Conservation (phyloP, 2,797 vertebrate genomes). For the Masticophis lateralis region DNA sequence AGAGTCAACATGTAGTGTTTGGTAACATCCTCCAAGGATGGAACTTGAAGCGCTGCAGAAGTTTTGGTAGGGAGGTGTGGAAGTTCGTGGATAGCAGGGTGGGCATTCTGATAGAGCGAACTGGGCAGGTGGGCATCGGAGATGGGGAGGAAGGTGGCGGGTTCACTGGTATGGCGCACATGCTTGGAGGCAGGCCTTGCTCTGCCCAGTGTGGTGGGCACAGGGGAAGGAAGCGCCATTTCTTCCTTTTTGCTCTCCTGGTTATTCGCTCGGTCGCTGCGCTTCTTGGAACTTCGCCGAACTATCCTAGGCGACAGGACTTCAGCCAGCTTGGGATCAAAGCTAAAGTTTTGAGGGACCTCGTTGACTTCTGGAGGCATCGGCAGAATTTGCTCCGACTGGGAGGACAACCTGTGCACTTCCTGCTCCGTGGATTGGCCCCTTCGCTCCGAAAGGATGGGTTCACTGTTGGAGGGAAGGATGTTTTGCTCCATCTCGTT, state of each 20-base stretch:
- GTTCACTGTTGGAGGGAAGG: conserved; percentile 91
- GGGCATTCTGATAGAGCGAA: conserved; percentile 50
- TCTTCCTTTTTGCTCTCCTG: conserved; percentile 71
- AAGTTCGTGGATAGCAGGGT: conserved; percentile 53
- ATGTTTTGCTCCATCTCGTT: conserved; percentile 84
- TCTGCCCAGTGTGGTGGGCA: background rate
- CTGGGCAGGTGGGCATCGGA: conserved; percentile 70
- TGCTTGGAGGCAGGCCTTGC: conserved; percentile 75
- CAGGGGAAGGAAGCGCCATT: rapidly evolving
- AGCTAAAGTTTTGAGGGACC: conserved; percentile 70
- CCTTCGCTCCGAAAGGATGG: conserved; percentile 85
- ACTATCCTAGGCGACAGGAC: conserved; percentile 79
- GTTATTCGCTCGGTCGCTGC: conserved; percentile 76
- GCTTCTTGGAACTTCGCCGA: conserved; percentile 85
- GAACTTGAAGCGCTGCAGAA: conserved; percentile 69
- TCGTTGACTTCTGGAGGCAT: conserved; percentile 52
- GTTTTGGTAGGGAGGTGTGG: conserved; percentile 60
- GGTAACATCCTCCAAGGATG: conserved; percentile 86
- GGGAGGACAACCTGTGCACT: conserved; percentile 67
- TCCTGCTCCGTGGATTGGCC: conserved; percentile 63
- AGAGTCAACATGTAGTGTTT: conserved; percentile 85
- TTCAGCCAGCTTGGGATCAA: conserved; percentile 81
- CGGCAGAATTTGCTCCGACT: conserved; percentile 71
- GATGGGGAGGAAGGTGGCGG: conserved; percentile 84
- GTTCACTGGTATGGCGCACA: conserved; percentile 87